Conservation (phyloP, 2,113 vertebrate species). For the Chrysochloris asiatica region DNA sequence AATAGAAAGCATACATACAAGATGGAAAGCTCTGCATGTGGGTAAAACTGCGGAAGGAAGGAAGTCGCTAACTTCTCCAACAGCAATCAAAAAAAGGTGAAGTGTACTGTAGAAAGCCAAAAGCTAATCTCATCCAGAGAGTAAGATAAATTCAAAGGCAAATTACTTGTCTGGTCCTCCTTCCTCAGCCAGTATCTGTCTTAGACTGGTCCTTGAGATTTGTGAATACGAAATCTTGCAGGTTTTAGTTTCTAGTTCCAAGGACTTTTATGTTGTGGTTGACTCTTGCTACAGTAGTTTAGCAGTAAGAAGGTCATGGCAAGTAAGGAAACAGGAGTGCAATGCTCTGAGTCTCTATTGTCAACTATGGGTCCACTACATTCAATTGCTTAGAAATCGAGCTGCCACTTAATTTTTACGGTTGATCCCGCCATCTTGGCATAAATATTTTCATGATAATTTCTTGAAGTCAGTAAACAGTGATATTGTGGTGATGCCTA, state of each 20-base stretch:
- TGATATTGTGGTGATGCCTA: background rate
- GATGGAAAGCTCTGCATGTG: background rate
- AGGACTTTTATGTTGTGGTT: background rate
- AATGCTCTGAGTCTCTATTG: background rate
- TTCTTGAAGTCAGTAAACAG: background rate
- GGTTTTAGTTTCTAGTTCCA: slow-evolving; percentile 4
- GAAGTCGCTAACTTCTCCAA: slow-evolving; percentile 15
- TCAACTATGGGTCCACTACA: background rate
- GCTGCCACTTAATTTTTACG: background rate
- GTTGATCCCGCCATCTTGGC: background rate
- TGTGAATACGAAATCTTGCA: slow-evolving; percentile 41
- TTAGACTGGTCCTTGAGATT: slow-evolving; percentile 4
- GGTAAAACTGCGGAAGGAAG: background rate
- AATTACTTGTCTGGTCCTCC: slow-evolving; percentile 24
- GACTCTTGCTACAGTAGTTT: background rate
- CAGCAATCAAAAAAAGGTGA: slow-evolving; percentile 38
- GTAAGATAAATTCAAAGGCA: slow-evolving; percentile 64
- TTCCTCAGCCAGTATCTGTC: slow-evolving; percentile 27
- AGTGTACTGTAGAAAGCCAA: slow-evolving; percentile 21
- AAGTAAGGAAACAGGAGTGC: background rate
- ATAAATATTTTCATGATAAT: background rate
- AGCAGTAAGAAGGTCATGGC: background rate
- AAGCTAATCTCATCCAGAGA: slow-evolving; percentile 55
- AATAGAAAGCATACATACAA: background rate
- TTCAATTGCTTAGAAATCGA: background rate